Conservation (phyloP, 2,888 invertebrate species). For the Arrhopalites spinosus region DNA sequence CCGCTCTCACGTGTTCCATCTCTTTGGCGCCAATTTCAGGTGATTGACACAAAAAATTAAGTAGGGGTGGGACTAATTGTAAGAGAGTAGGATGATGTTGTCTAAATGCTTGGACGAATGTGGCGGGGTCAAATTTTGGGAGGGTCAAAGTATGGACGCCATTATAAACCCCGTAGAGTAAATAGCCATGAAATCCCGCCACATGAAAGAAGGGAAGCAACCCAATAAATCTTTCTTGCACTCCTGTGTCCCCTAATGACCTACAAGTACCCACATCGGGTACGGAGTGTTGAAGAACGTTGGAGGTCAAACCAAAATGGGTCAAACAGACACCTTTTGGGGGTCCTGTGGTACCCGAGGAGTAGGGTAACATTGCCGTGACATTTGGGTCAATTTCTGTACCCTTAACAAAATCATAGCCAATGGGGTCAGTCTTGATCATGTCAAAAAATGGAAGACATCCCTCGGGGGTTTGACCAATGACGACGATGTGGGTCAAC, state of each 20-base stretch:
- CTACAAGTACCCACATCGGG: background rate
- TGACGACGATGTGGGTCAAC: constrained; percentile 38
- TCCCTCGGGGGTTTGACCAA: constrained; percentile 41
- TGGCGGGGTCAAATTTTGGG: constrained; percentile 73
- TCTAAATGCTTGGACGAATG: constrained; percentile 70
- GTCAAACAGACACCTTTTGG: constrained; percentile 77
- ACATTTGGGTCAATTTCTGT: constrained; percentile 40
- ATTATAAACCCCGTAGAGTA: too few species aligned
- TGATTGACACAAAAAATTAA: constrained; percentile 74
- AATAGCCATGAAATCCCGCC: too few species aligned
- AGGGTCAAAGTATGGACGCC: constrained; percentile 65
- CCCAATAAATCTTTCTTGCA: constrained; percentile 42
- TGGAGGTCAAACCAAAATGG: constrained; percentile 30
- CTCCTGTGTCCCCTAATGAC: background rate
- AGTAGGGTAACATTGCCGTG: constrained; percentile 40
- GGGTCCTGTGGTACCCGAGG: constrained; percentile 63
- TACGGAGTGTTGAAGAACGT: background rate
- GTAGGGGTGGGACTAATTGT: constrained; percentile 73
- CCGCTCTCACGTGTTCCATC: constrained; percentile 67
- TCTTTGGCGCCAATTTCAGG: constrained; percentile 70
- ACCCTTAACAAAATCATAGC: constrained; percentile 42
- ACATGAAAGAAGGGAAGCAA: constrained; percentile 51
- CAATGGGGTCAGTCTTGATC: constrained; percentile 45
- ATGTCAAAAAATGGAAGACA: constrained; percentile 50
- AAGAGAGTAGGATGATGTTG: constrained; percentile 62